phyloP scores from a whole-genome alignment of 2,888 invertebrate species.

The Eretmocerus hayati region DNA sequence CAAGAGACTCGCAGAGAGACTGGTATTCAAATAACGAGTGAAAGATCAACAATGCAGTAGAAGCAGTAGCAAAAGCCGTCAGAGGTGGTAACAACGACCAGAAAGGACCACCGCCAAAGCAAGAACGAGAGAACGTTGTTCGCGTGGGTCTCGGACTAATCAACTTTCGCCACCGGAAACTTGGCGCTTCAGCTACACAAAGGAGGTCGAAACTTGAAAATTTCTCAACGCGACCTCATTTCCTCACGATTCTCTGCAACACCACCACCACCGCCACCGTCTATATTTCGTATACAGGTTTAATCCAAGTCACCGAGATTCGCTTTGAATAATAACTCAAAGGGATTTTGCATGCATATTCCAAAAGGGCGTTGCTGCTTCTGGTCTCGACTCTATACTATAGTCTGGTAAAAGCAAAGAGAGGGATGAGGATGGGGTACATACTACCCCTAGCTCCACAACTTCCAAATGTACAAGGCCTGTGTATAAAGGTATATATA shows the following conservation, averaged over 20 bases:
- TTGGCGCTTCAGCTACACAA: neutral
- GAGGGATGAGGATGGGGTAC: too few species aligned
- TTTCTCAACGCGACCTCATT: neutral
- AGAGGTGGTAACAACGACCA: neutral
- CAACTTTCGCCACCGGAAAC: neutral
- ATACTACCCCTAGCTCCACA: too few species aligned
- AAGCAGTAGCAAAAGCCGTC: neutral
- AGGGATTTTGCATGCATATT: conserved; percentile 40
- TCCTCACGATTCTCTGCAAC: too few species aligned
- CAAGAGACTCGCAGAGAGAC: too few species aligned
- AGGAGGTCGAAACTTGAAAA: neutral
- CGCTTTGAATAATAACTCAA: conserved; percentile 45
- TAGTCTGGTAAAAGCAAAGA: neutral
- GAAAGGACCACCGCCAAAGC: neutral
- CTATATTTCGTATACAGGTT: neutral
- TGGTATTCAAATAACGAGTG: neutral
- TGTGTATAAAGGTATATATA: too few species aligned
- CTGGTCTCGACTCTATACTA: too few species aligned
- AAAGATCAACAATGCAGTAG: neutral
- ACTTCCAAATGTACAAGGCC: too few species aligned
- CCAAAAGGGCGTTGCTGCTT: conserved; percentile 28
- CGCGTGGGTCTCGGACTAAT: neutral
- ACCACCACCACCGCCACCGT: too few species aligned
- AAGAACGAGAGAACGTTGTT: too few species aligned
- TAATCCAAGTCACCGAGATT: conserved; percentile 29